Base-by-base conservation (phyloP, 2,888 invertebrate genomes). In the Drosophila nr. perissopoda region DNA sequence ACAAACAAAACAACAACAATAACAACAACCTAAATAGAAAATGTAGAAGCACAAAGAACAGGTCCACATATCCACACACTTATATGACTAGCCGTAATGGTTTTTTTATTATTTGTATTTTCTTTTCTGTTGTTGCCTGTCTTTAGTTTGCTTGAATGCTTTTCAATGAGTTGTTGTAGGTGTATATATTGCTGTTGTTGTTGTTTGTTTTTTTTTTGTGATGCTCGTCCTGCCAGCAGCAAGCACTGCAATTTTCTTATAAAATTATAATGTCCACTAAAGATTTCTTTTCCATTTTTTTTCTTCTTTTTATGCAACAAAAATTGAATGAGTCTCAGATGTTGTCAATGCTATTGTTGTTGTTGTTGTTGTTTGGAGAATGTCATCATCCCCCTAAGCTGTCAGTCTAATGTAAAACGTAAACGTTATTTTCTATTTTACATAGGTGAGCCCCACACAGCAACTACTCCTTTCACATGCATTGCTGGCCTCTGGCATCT, bases 201-300 rank as follows among this genome's bases (percentile, higher is more conserved):
- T 5, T 52, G 21, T 21, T 21, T 21, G 21, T 64, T 73, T 57
- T 38, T 36, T 52, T 51, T 52, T 63, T 29, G 58, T 36, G 57
- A 57, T 38, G 56, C 56, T 38, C 49, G 57, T 62, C 46, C 57
- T 62, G 74, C 65, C 70, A 49, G 42, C 63, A 67, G 75, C 80
- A 81, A 74, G 71, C 65, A 78, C 76, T 81, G 87, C 85, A 87
- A 83, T 89, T 87, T 87, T 87, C 89, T 85, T 87, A 89, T 87
- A 82, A 89, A 85, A 87, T 85, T 80, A 85, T 85, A 83, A 87
- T 87, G 85, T 80, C 69, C 83, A 79, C 69, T 68, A 64, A 75
- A 74, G 76, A 68, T 70, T 85, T 74, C 67, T 76, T 57, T 58
- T 72, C 7, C 58, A 40, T 75, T 54, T 76, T 80, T 63, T 70